Conservation (phyloP, 2,113 vertebrate species). For the Proterorhinus semilunaris region DNA sequence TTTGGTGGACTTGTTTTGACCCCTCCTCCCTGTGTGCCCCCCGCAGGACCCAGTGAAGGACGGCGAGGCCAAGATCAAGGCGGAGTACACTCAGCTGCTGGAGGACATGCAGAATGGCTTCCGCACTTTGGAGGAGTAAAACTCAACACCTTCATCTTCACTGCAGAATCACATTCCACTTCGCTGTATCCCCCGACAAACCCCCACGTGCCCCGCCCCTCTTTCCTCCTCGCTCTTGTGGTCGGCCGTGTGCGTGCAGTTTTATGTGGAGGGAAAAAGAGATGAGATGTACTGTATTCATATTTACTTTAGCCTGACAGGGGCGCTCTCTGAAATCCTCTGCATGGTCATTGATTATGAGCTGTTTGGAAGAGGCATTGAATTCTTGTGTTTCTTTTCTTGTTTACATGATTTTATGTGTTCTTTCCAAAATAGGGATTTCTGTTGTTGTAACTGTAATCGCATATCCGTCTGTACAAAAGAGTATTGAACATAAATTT, state of each 20-base stretch:
- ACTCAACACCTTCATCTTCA: slow-evolving; percentile 42
- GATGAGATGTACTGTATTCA: slow-evolving; percentile 69
- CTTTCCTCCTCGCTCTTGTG: slow-evolving; percentile 25
- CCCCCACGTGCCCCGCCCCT: slow-evolving; percentile 14
- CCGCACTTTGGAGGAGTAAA: slow-evolving; percentile 94
- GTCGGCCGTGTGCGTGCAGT: slow-evolving; percentile 24
- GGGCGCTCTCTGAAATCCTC: slow-evolving; percentile 54
- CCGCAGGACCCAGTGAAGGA: slow-evolving; percentile 93
- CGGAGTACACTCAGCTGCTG: slow-evolving; percentile 88
- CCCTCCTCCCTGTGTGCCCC: slow-evolving; percentile 3
- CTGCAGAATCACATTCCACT: slow-evolving; percentile 73
- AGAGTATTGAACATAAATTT: slow-evolving; percentile 70
- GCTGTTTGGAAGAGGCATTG: slow-evolving; percentile 33
- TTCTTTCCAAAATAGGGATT: slow-evolving; percentile 39
- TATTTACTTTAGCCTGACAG: slow-evolving; percentile 51
- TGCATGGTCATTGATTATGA: slow-evolving; percentile 44
- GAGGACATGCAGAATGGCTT: slow-evolving; percentile 99
- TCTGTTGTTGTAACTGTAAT: slow-evolving; percentile 73
- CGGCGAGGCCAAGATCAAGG: slow-evolving; percentile 93
- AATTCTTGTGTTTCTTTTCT: slow-evolving; percentile 49
- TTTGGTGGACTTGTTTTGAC: background rate
- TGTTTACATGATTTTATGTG: slow-evolving; percentile 59
- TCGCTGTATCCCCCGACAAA: slow-evolving; percentile 35
- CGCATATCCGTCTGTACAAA: slow-evolving; percentile 77
- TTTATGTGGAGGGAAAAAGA: slow-evolving; percentile 62